Conservation (phyloP, 2,797 vertebrate species). For the Heliangelus exortis region DNA sequence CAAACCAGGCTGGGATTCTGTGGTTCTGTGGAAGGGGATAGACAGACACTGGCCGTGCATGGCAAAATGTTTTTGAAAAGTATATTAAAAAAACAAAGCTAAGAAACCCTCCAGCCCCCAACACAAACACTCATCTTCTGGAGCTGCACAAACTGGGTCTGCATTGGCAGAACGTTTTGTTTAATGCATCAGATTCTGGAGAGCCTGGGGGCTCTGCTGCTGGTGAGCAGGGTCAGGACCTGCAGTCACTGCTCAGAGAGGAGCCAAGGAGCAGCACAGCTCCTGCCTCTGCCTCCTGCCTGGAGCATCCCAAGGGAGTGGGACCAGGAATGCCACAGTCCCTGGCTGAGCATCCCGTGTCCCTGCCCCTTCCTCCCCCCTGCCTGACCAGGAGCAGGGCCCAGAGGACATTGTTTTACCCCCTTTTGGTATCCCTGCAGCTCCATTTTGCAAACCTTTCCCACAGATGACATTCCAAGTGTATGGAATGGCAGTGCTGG, state of each 20-base stretch:
- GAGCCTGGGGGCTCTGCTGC: not conserved
- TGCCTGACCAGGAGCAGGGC: not conserved
- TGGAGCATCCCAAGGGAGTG: not conserved
- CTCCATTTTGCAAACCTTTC: not conserved
- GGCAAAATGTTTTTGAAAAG: not conserved
- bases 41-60: rapidly evolving
- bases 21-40: not conserved
- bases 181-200: not conserved
- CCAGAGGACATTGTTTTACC: not conserved
- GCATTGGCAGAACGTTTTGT: not conserved
- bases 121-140: not conserved
- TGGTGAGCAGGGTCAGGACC: rapidly evolving
- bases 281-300: not conserved
- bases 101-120: not conserved
- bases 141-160: rapidly evolving
- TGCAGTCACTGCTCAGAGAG: not conserved
- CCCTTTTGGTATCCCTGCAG: not conserved
- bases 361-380: no score
- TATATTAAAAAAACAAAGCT: no score
- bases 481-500: not conserved
- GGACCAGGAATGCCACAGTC: rapidly evolving
- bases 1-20: no score
- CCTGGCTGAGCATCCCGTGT: rapidly evolving
- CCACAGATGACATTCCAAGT: constrained; percentile 26
- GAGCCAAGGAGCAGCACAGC: rapidly evolving